Evolutionary conservation across 2,113 vertebrate genomes (phyloP), one percentile per base, ranked within the genome.

Genomic region (Spheniscus mendiculus): DNA sequence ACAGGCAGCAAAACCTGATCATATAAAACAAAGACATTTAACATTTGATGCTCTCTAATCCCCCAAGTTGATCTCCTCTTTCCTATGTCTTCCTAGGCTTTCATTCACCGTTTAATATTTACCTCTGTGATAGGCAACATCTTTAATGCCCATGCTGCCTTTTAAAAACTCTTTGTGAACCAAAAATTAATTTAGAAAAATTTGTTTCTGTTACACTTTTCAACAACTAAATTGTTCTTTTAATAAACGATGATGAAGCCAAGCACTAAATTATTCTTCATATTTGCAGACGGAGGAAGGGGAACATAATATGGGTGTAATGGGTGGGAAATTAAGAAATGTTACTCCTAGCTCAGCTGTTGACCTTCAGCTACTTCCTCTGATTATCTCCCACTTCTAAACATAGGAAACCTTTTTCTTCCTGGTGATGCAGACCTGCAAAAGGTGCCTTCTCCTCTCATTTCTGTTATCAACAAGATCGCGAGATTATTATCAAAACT

Each of bases 41-140:
- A 40, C 26, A 21, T 44, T 3, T 30, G 52, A 56, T 71, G 87
- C 59, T 50, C 45, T 47, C 66, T 58, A 19, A 71, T 14, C 14
- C 36, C 45, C 22, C 0, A 0, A 70, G 23, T 5, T 25, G 20
- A 71, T n/a, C 30, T 87, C 40, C n/a, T 44, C 4, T 4, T 21
- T 21, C 55, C 70, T 56, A 1, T 11, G 10, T n/a, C 67, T 47
- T 53, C 61, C 58, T 2, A 53, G 71, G 62, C n/a, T 58, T 80
- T 50, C 34, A 66, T 3, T 47, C 47, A 56, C 79, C 6, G 1
- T 34, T 71, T 40, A 47, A 2, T 11, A 58, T 5, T 53, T 49
- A 45, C 44, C 22, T 45, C 34, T n/a, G 2, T 16, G 58, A 91
- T 83, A 84, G 14, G 29, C 45, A 87, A 23, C 23, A 25, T 30